These are phyloP conservation scores for Dicyrtoma fusca DNA, from an alignment of 2,888 invertebrate species.

Conservation along the genomic window DNA sequence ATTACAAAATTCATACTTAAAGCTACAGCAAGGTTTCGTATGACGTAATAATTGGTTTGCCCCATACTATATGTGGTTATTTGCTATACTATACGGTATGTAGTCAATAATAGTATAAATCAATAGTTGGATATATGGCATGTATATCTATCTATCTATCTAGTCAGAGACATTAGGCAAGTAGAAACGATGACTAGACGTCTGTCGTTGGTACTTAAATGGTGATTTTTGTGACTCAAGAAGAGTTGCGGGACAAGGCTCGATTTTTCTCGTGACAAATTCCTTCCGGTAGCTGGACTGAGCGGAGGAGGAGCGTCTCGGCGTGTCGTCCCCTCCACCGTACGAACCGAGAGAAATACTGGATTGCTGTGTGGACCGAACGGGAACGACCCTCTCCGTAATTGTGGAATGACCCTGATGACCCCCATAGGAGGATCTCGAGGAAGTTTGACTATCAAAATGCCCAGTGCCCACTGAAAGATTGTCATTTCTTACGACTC, in stretches of 20 bases:
- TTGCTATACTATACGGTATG: too few relatives aligned
- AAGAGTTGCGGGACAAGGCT: slow-evolving; percentile 79
- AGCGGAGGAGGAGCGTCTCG: slow-evolving; percentile 60
- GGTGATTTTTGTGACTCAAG: slow-evolving; percentile 72
- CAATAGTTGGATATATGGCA: not conserved
- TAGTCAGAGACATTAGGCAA: slow-evolving; percentile 66
- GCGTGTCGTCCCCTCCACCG: slow-evolving; percentile 58
- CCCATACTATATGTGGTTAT: too few relatives aligned
- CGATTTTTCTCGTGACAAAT: slow-evolving; percentile 70
- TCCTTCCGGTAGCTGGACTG: slow-evolving; percentile 70
- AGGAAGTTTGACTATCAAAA: slow-evolving; percentile 74
- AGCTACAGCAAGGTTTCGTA: too few relatives aligned
- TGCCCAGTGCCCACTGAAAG: slow-evolving; percentile 67
- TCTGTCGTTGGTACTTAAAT: slow-evolving; percentile 82
- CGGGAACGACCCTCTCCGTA: slow-evolving; percentile 52
- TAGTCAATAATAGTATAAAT: too few relatives aligned
- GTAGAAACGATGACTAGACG: slow-evolving; percentile 83
- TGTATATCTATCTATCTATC: too few relatives aligned
- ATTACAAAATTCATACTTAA: too few relatives aligned
- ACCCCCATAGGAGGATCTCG: slow-evolving; percentile 59
- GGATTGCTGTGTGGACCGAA: slow-evolving; percentile 71
- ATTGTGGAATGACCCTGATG: slow-evolving; percentile 43
- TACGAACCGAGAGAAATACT: slow-evolving; percentile 76
- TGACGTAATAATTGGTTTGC: too few relatives aligned
- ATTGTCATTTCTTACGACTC: slow-evolving; percentile 69